A percentile compares a stretch with the other conserved stretches of the same genome.
These are phyloP conservation scores for Cygnus atratus DNA, from an alignment of 2,113 vertebrate genomes.

Conservation along the genomic window DNA sequence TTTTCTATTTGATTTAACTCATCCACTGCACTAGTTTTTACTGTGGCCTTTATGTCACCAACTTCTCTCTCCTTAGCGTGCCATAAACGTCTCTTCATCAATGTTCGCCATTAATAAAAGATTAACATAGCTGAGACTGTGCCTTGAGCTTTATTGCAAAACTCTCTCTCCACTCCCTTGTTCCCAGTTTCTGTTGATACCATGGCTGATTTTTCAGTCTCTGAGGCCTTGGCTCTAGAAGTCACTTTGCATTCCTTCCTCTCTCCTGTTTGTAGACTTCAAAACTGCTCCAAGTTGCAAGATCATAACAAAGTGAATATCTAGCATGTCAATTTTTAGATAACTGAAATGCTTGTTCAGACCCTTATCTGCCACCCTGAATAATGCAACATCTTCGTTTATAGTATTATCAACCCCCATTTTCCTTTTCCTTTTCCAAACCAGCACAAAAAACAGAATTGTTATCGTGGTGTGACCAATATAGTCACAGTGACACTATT, in stretches of 20 bases:
- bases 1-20: background rate
- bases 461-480: background rate
- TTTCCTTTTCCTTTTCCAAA: background rate
- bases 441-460: background rate
- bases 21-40: background rate
- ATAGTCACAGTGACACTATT: background rate
- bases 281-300: background rate
- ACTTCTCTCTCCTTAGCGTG: background rate
- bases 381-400: background rate
- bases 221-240: background rate
- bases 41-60: background rate
- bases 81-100: background rate
- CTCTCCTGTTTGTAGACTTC: background rate
- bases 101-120: background rate
- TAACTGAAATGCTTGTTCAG: background rate
- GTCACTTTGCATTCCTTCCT: background rate
- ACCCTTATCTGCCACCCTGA: background rate
- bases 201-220: background rate
- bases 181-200: background rate
- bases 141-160: background rate
- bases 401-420: background rate
- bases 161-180: background rate
- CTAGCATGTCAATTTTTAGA: background rate
- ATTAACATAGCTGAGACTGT: background rate
- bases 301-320: background rate